Percentiles rank a stretch among this genome's conserved stretches.
Evolutionary conservation across 2,797 vertebrate genomes (phyloP).

Genomic region (Poeciliopsis infans): DNA sequence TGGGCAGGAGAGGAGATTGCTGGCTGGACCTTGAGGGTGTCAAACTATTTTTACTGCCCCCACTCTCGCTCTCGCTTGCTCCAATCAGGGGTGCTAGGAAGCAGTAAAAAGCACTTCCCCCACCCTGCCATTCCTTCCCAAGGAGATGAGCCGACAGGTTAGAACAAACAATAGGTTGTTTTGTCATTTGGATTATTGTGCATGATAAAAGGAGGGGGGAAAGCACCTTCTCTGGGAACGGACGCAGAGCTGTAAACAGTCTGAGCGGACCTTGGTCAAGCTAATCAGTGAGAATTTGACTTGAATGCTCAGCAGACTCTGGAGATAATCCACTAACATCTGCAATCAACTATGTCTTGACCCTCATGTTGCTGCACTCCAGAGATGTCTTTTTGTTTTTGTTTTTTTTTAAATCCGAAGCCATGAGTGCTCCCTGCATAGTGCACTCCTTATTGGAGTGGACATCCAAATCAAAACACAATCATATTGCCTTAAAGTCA

Average conservation of each 20-base stretch:
- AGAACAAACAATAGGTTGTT: constrained; percentile 69
- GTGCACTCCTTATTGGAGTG: constrained; percentile 42
- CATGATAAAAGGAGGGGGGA: constrained; percentile 44
- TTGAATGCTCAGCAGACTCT: constrained; percentile 24
- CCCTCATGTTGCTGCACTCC: constrained; percentile 38
- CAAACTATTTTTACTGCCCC: constrained; percentile 82
- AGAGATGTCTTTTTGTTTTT: constrained; percentile 20
- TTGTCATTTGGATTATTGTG: constrained; percentile 66
- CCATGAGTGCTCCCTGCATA: constrained; percentile 41
- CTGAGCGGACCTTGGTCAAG: constrained; percentile 18
- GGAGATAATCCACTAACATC: constrained; percentile 58
- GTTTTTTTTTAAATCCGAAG: neutral
- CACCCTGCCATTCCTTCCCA: constrained; percentile 55
- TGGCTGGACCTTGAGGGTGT: constrained; percentile 77
- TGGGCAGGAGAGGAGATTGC: constrained; percentile 74
- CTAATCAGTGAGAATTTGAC: constrained; percentile 34
- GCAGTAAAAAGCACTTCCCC: constrained; percentile 68
- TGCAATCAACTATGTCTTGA: constrained; percentile 57
- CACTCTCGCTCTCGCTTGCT: constrained; percentile 64
- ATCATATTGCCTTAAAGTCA: constrained; percentile 45
- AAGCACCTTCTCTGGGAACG: constrained; percentile 27
- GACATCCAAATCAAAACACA: constrained; percentile 54
- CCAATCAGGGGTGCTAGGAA: constrained; percentile 73
- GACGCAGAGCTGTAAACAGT: constrained; percentile 14
- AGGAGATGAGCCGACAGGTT: constrained; percentile 66